phyloP scores from a whole-genome alignment of 2,113 vertebrate genomes.

The Nyctereutes procyonoides region DNA sequence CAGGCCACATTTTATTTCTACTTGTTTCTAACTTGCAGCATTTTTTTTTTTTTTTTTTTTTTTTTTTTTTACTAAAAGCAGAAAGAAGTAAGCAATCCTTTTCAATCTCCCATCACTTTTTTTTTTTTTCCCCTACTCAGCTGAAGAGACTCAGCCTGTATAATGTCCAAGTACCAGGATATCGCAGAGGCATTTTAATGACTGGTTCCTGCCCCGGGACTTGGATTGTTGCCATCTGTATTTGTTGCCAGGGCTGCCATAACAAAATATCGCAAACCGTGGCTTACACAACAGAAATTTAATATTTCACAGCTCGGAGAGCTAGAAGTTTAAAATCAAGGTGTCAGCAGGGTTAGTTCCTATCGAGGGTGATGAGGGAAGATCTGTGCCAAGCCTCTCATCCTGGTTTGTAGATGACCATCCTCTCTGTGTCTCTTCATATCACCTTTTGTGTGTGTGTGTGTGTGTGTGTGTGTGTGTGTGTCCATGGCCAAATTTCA shows the following conservation, averaged over 20 bases:
- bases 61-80: neutral
- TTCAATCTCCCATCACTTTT: neutral
- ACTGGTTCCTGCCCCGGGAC: neutral
- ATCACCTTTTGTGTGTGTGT: accelerated
- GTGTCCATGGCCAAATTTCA: neutral
- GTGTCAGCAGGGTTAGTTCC: neutral
- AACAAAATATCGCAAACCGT: neutral
- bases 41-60: neutral
- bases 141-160: neutral
- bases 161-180: neutral
- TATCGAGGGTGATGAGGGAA: neutral
- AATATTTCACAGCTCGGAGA: neutral
- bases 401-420: neutral
- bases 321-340: neutral
- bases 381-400: neutral
- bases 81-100: neutral
- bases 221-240: neutral
- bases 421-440: neutral
- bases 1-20: neutral
- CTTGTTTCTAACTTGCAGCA: neutral
- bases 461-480: neutral
- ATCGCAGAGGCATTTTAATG: neutral
- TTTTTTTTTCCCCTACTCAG: neutral
- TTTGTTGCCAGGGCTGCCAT: neutral
- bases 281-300: neutral